Evolutionary conservation across 2,797 vertebrate species (phyloP), one percentile per base, ranked within the genome.

Genomic region (Cuculus canorus): DNA sequence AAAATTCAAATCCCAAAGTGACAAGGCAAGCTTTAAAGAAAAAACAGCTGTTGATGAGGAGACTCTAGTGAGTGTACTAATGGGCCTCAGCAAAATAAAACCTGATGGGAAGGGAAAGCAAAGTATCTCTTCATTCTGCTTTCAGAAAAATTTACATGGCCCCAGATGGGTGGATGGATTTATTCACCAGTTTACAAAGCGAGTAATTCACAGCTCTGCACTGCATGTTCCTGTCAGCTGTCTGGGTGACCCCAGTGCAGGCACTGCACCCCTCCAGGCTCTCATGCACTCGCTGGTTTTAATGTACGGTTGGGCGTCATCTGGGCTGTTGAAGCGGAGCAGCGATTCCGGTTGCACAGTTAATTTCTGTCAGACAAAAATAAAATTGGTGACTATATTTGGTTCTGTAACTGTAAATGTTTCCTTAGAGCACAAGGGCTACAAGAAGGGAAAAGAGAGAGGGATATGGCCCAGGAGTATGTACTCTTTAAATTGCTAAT

Each of bases 1-100:
- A 90, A 95, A 96, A 91, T 53, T 92, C 77, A 90, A 75, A 93
- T 92, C 92, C 75, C 77, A 84, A 84, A 95, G 77, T 88, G 88
- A 82, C 93, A 90, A 54, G 60, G 73, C 75, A 86, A 85, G 87
- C 85, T 96, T 73, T 61, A 93, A 94, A 96, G 82, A 47, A 90
- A 91, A 97, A 93, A 6, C 92, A 96, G 91, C 92, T 96, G 94
- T 71, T 88, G 80, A 56, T 4, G 77, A 60, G 3, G 4, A 91
- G 85, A 63, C 66, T 75, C 65, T 8, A 37, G 59, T 39, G 70
- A 11, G 3, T 66, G 27, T 43, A 70, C 32, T 66, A 39, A 13
- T 10, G 32, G 63, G 80, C 63, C 90, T 95, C 88, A 92, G 86
- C 70, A 93, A 80, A 94, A 92, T 76, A 32, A 82, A 92, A 77